Evolutionary conservation across 2,113 vertebrate genomes (phyloP), one percentile per base, ranked within the genome.

Genomic region (Eretmochelys imbricata): DNA sequence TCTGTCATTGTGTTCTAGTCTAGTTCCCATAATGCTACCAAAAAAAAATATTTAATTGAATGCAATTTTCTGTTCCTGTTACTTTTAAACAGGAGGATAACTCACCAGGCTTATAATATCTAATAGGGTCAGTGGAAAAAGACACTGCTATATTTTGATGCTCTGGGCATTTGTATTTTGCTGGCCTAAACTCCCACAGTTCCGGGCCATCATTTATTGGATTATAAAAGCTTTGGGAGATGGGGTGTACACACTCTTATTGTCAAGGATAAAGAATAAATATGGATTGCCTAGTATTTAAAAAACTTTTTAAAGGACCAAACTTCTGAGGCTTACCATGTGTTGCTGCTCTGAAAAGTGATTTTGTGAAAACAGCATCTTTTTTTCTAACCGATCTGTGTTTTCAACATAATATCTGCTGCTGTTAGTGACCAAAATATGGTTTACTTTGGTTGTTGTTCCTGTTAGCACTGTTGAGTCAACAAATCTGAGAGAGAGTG

Each of bases 241-340:
- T 2, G 16, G 16, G 54, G 9, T 10, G 10, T 25, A 38, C 55
- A 17, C 50, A 38, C 1, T 50, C 35, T 6, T 55, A 10, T 84
- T 57, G 4, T 50, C 17, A 59, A 72, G 78, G 4, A 51, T 78
- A 51, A 27, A 54, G 46, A 95, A 38, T 25, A 85, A 12, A 16
- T 91, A 35, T n/a, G 91, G 35, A 79, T 81, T 87, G 38, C 12
- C 88, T 80, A 53, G 65, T 89, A 48, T 54, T 84, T 82, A 91
- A 53, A 48, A 69, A 10, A 72, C 88, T 53, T 91, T 95, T 96
- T 84, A 69, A 85, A 35, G 91, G 38, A 20, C 84, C 82, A 80
- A 65, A 16, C 79, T 90, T 96, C 79, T 95, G 87, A 80, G 91
- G 54, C 42, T 54, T 84, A 82, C 22, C 42, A 65, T 25, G 93